phyloP scores from a whole-genome alignment of 2,888 invertebrate species.

The Dorcus hopei region DNA sequence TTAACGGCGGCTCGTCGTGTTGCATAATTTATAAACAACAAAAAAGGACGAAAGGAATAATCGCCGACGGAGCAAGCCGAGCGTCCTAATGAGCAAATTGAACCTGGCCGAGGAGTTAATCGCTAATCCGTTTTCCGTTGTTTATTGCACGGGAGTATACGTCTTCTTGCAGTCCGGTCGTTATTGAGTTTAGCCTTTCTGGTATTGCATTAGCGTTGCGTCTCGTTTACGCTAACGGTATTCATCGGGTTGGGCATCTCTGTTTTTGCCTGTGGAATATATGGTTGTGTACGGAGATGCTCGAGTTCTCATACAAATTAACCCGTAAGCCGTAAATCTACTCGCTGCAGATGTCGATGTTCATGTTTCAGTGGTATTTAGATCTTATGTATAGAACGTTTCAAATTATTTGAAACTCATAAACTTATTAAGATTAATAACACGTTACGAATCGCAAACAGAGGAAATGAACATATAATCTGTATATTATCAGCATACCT shows the following conservation, averaged over 20 bases:
- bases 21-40: no score
- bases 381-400: no score
- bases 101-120: neutral
- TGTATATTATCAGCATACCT: no score
- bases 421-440: no score
- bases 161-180: neutral
- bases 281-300: neutral
- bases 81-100: neutral
- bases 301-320: neutral
- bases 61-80: no score
- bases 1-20: no score
- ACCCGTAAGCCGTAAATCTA: neutral
- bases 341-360: neutral
- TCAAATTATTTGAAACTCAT: no score
- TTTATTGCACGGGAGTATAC: neutral
- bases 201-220: neutral
- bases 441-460: no score
- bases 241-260: neutral
- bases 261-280: neutral
- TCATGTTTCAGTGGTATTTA: no score
- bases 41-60: no score
- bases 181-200: constrained; percentile 2
- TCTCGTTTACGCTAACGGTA: neutral
- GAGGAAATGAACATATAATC: no score
- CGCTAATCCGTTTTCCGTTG: neutral